These are phyloP conservation scores for Hydra vulgaris DNA, from an alignment of 30 jellyfish, hydroid and myxozoan species.

Conservation along the genomic window DNA sequence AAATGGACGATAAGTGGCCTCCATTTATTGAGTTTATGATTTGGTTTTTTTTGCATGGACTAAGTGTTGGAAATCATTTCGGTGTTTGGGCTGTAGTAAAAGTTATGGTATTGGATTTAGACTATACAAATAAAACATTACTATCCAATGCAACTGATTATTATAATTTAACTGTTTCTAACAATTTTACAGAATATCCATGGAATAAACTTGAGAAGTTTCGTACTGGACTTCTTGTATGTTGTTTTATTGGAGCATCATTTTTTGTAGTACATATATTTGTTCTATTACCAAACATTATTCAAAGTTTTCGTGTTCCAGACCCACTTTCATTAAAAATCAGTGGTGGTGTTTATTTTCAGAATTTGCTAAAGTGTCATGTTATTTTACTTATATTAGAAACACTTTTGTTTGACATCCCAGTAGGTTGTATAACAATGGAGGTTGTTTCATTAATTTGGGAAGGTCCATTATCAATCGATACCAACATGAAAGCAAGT, in stretches of 20 bases:
- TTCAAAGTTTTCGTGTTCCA: conserved; percentile 47
- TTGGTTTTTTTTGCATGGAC: conserved; percentile 54
- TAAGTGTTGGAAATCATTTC: conserved; percentile 70
- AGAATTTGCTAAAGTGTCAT: conserved; percentile 64
- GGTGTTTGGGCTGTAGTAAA: conserved; percentile 39
- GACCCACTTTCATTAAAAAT: conserved; percentile 65
- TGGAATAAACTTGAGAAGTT: conserved; percentile 41
- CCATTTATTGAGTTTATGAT: conserved; percentile 68
- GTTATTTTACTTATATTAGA: conserved; percentile 52
- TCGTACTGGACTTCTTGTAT: conserved; percentile 37
- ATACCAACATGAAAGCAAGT: conserved; percentile 44
- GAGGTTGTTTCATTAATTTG: conserved; percentile 77
- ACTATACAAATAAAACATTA: not conserved
- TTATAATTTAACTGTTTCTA: not conserved
- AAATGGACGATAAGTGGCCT: conserved; percentile 64
- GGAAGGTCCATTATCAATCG: conserved; percentile 66
- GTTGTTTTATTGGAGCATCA: conserved; percentile 57
- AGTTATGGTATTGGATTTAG: conserved; percentile 7
- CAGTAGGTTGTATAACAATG: conserved; percentile 75
- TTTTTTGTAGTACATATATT: conserved; percentile 52
- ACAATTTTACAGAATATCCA: conserved; percentile 4
- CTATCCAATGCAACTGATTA: not conserved
- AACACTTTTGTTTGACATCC: conserved; percentile 70
- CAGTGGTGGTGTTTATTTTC: conserved; percentile 41
- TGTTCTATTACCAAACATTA: conserved; percentile 56